phyloP scores from a whole-genome alignment of 2,797 vertebrate species.

The Champsocephalus esox region DNA sequence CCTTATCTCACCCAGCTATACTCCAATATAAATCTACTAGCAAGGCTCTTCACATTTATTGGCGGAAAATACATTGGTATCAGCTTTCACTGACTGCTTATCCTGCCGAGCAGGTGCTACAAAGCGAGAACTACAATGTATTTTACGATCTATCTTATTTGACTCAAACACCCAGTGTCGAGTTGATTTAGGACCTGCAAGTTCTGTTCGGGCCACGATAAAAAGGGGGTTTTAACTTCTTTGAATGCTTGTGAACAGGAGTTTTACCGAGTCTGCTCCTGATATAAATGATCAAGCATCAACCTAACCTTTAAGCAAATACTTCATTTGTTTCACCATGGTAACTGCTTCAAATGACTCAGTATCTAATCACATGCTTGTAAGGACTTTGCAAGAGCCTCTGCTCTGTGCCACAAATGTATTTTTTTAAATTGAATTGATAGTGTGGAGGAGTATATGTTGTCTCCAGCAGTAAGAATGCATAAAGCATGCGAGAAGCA shows the following conservation, averaged over 20 bases:
- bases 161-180: slow-evolving; percentile 31
- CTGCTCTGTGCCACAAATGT: slow-evolving; percentile 36
- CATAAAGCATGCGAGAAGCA: slow-evolving; percentile 68
- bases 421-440: slow-evolving; percentile 45
- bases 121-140: slow-evolving; percentile 43
- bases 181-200: slow-evolving; percentile 35
- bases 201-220: slow-evolving; percentile 27
- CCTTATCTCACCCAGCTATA: slow-evolving; percentile 52
- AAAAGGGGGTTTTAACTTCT: slow-evolving; percentile 33
- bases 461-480: slow-evolving; percentile 66
- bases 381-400: slow-evolving; percentile 33
- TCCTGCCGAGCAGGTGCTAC: slow-evolving; percentile 29
- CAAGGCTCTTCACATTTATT: slow-evolving; percentile 41
- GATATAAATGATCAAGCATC: slow-evolving; percentile 29
- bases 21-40: slow-evolving; percentile 54
- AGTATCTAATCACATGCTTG: slow-evolving; percentile 42
- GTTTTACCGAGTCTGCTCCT: slow-evolving; percentile 19
- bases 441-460: slow-evolving; percentile 55
- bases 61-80: slow-evolving; percentile 47
- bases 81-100: slow-evolving; percentile 54
- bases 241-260: slow-evolving; percentile 13
- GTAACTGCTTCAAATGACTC: slow-evolving; percentile 46
- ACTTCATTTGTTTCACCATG: slow-evolving; percentile 1
- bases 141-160: slow-evolving; percentile 38
- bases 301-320: slow-evolving; percentile 24